A percentile compares a stretch with the other conserved stretches of the same genome.
Conservation (phyloP, 2,888 invertebrate species). For the Thecocarcelia acutangulata region DNA sequence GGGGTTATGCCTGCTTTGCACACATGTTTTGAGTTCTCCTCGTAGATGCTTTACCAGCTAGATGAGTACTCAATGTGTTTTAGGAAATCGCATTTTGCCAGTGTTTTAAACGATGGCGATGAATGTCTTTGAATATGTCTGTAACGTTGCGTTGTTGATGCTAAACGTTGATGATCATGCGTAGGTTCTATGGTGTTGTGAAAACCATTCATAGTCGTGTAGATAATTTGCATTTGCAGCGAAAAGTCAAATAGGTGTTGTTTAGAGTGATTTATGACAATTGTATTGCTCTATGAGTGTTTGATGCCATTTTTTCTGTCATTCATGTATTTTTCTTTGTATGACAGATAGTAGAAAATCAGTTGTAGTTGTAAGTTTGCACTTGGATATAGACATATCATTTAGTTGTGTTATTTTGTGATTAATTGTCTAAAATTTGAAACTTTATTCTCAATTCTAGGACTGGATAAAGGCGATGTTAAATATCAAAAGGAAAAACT, state of each 20-base stretch:
- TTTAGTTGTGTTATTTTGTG: not conserved
- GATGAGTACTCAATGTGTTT: slow-evolving; percentile 49
- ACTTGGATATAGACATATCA: too few relatives aligned
- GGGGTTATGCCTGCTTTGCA: not conserved
- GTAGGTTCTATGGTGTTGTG: slow-evolving; percentile 53
- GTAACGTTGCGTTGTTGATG: slow-evolving; percentile 42
- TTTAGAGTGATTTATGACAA: slow-evolving; percentile 65
- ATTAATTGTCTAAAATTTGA: too few relatives aligned
- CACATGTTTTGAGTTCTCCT: slow-evolving; percentile 18
- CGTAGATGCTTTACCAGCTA: not conserved
- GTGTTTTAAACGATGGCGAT: slow-evolving; percentile 19
- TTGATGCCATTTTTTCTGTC: slow-evolving; percentile 29
- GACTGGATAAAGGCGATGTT: not conserved
- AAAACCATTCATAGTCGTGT: slow-evolving; percentile 58
- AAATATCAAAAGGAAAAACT: not conserved
- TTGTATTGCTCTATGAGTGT: slow-evolving; percentile 22
- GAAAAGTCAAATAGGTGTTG: slow-evolving; percentile 64
- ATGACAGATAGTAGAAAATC: not conserved
- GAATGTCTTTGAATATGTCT: slow-evolving; percentile 36
- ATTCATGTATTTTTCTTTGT: not conserved
- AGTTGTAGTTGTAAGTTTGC: not conserved
- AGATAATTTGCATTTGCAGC: slow-evolving; percentile 66
- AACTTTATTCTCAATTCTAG: too few relatives aligned
- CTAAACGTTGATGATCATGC: slow-evolving; percentile 58
- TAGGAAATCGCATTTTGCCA: slow-evolving; percentile 25